Evolutionary conservation across 2,888 invertebrate genomes (phyloP).

Genomic region (Colostygia pectinataria): DNA sequence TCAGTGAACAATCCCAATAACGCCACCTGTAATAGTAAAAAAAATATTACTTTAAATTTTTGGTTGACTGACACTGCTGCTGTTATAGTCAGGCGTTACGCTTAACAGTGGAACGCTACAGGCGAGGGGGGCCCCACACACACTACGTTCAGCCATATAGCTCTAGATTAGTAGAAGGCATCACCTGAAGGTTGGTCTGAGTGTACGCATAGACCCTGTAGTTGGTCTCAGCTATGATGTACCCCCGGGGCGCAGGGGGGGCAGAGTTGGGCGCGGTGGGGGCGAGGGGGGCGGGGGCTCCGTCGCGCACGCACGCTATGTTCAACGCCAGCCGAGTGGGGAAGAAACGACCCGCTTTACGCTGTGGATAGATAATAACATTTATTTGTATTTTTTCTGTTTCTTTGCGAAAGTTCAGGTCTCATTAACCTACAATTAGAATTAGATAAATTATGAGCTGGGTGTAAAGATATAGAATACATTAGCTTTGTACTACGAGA

Average conservation of each 20-base stretch:
- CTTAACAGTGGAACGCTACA: no score
- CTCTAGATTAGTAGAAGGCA: no score
- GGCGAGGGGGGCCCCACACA: no score
- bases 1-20: constrained; percentile 96
- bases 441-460: no score
- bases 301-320: constrained; percentile 84
- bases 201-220: constrained; percentile 97
- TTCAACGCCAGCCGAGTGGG: constrained; percentile 96
- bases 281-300: constrained; percentile 32
- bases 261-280: constrained; percentile 11
- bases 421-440: no score
- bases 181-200: constrained; percentile 92
- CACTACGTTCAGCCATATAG: no score
- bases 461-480: no score
- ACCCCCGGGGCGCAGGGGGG: constrained; percentile 74
- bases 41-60: background rate
- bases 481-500: no score
- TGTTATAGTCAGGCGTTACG: no score
- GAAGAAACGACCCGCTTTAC: constrained; percentile 96
- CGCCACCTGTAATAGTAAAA: constrained; percentile 83
- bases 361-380: constrained; percentile 78
- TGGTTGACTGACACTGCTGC: no score
- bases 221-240: constrained; percentile 98
- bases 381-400: no score
- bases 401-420: no score